phyloP scores from a whole-genome alignment of 2,888 invertebrate genomes.

The Agapostemon virescens region DNA sequence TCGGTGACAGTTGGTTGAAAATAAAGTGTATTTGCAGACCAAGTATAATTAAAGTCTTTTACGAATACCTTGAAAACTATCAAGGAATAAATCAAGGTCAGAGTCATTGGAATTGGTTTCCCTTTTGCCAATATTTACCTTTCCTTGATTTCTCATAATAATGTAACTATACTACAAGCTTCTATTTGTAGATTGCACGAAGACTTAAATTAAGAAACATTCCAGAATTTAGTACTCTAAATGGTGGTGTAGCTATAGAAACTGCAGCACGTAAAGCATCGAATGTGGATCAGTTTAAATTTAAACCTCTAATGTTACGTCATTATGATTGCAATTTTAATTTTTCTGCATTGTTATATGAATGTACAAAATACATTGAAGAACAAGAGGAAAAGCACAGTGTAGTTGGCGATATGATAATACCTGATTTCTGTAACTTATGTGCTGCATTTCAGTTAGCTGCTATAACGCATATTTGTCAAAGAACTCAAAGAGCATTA shows the following conservation, averaged over 20 bases:
- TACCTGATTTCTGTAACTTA: conserved; percentile 89
- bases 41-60: too few relatives aligned
- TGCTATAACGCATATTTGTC: conserved; percentile 89
- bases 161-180: conserved; percentile 11
- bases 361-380: conserved; percentile 82
- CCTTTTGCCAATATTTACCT: too few relatives aligned
- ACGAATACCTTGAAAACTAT: too few relatives aligned
- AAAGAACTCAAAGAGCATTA: conserved; percentile 91
- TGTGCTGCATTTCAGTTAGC: conserved; percentile 92
- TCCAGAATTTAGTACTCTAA: conserved; percentile 86
- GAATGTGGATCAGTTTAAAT: conserved; percentile 85
- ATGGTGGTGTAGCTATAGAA: conserved; percentile 94
- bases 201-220: conserved; percentile 91
- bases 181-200: conserved; percentile 85
- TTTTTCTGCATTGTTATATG: conserved; percentile 91
- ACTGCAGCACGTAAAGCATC: conserved; percentile 86
- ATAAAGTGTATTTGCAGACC: too few relatives aligned
- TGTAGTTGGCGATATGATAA: conserved; percentile 85
- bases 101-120: too few relatives aligned
- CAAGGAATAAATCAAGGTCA: too few relatives aligned
- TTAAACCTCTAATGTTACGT: conserved; percentile 85
- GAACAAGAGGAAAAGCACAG: conserved; percentile 84
- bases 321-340: conserved; percentile 94
- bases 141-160: not conserved
- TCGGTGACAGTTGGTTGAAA: too few relatives aligned